Conservation (phyloP, 2,888 invertebrate species). For the Netelia inedita region DNA sequence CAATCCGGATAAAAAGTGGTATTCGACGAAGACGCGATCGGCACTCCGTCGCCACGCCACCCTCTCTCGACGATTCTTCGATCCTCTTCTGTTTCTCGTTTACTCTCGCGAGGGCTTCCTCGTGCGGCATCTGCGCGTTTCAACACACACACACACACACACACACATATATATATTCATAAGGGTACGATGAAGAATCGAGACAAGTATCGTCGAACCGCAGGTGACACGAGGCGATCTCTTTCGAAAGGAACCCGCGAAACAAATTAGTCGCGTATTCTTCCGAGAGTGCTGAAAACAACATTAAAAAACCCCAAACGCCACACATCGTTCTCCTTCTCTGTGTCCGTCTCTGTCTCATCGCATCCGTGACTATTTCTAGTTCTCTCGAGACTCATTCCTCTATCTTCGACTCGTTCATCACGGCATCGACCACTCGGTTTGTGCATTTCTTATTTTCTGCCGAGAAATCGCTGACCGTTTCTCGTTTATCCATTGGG, state of each 20-base stretch:
- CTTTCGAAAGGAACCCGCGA: constrained; percentile 72
- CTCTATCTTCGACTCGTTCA: constrained; percentile 30
- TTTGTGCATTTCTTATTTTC: constrained; percentile 61
- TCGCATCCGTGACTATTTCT: constrained; percentile 74
- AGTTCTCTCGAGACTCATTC: constrained; percentile 72
- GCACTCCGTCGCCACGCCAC: constrained; percentile 49
- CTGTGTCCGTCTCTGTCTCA: neutral
- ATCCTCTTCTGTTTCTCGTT: constrained; percentile 44
- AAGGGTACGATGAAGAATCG: constrained; percentile 50
- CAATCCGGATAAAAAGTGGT: constrained; percentile 71
- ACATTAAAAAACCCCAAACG: constrained; percentile 39
- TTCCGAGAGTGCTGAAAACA: constrained; percentile 62
- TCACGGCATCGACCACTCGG: constrained; percentile 10
- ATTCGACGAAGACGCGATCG: constrained; percentile 71
- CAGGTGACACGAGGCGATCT: constrained; percentile 75
- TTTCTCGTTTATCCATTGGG: constrained; percentile 60
- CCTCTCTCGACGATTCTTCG: constrained; percentile 67
- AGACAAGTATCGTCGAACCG: constrained; percentile 69
- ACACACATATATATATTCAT: constrained; percentile 21
- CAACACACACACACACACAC: neutral
- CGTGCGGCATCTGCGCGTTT: constrained; percentile 52
- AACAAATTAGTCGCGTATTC: constrained; percentile 76
- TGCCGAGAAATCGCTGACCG: constrained; percentile 45
- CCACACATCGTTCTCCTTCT: constrained; percentile 42
- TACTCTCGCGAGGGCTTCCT: constrained; percentile 9